These are phyloP conservation scores for Corythoichthys haematopterus DNA, from an alignment of 2,113 vertebrate species.

Conservation along the genomic window DNA sequence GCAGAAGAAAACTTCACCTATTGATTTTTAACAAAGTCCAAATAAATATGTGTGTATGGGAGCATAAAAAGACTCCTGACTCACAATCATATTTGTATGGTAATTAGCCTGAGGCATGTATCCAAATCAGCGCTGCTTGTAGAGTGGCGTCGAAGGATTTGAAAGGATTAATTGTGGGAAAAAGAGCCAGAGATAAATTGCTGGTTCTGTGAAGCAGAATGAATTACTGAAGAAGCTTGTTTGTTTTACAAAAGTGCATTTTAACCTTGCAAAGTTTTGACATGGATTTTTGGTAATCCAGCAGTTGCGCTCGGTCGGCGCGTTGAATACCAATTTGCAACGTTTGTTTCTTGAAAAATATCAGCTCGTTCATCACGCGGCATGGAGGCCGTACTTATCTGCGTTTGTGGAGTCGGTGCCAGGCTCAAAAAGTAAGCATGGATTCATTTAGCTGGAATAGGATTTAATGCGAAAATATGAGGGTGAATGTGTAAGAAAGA, in stretches of 20 bases:
- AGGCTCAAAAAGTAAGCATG: neutral
- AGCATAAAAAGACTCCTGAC: neutral
- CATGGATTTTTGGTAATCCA: neutral
- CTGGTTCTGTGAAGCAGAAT: neutral
- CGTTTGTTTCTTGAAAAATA: neutral
- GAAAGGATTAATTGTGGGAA: neutral
- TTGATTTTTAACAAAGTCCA: neutral
- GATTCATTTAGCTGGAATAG: neutral
- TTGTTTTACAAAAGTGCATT: neutral
- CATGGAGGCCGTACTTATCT: neutral
- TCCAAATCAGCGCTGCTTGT: neutral
- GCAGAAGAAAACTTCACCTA: neutral
- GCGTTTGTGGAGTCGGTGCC: neutral
- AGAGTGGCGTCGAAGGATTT: neutral
- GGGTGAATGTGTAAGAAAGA: neutral
- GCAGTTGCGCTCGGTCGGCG: neutral
- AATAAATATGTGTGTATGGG: neutral
- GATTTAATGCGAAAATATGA: neutral
- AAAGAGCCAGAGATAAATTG: constrained; percentile 3
- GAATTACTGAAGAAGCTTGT: neutral
- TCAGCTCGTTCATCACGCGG: neutral
- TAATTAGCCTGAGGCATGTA: neutral
- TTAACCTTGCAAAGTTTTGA: neutral
- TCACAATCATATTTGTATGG: neutral
- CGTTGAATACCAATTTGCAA: neutral